Conservation (phyloP, 2,113 vertebrate species). For the Patagioenas fasciata region DNA sequence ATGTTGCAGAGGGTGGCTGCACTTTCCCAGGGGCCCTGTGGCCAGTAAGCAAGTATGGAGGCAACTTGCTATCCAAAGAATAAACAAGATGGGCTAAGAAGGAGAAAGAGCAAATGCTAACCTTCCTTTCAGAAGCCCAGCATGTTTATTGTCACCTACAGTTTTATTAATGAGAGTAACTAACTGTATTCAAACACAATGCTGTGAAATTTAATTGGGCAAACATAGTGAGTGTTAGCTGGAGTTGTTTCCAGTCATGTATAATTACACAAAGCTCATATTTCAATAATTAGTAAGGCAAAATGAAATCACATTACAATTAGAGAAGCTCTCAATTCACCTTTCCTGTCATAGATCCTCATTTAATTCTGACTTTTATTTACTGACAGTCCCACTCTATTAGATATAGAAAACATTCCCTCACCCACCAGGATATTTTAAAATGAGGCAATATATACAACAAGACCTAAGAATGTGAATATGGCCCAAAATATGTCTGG, state of each 20-base stretch:
- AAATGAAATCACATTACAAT: constrained; percentile 50
- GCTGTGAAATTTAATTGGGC: constrained; percentile 13
- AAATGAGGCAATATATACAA: not conserved
- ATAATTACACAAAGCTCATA: constrained; percentile 41
- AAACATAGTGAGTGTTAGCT: not conserved
- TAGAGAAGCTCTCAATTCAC: constrained; percentile 37
- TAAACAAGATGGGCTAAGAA: not conserved
- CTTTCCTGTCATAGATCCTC: not conserved
- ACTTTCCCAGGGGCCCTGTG: rapidly evolving
- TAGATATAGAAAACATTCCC: not conserved
- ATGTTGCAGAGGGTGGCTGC: not conserved
- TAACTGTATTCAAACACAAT: constrained; percentile 5
- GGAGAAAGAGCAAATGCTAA: not conserved
- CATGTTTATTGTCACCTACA: not conserved
- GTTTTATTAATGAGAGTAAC: not conserved
- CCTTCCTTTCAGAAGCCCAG: not conserved
- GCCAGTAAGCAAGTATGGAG: not conserved
- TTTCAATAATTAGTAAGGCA: constrained; percentile 36
- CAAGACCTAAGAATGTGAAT: not conserved
- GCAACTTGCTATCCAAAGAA: not conserved
- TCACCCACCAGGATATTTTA: not conserved
- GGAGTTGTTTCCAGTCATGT: constrained; percentile 25
- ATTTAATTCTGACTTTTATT: constrained; percentile 24
- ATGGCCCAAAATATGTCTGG: not conserved
- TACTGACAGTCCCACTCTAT: not conserved